Base-by-base conservation (phyloP, 2,888 invertebrate species). In the Ormyrus rosae region DNA sequence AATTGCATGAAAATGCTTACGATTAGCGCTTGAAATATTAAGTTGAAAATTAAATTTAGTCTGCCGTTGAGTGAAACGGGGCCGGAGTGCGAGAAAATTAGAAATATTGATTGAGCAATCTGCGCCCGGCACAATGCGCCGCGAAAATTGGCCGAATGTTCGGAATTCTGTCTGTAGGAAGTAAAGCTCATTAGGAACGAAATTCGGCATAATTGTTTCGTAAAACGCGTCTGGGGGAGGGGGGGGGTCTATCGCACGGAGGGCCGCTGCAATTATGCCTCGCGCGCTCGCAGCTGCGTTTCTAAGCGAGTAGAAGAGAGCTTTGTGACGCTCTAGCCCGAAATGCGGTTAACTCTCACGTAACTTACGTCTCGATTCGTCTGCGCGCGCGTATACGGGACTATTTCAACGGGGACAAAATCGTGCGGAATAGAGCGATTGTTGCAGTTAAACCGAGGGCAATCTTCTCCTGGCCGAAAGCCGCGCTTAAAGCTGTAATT, bases 401-500 rank as follows among this genome's bases (percentile, higher is more conserved):
- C 64, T 56, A 65, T 64, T 73, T 64, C 8, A 34, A 55, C 45
- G 56, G 55, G 55, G 46, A 50, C 64, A 74, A 68, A 65, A 79
- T 74, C 68, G 65, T 82, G 72, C 72, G 55, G 55, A 70, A 70
- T 63, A 81, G 79, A 78, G 76, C 82, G 81, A 82, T 82, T 82
- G 82, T 82, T 82, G 82, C 70, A n/a, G 63, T 69, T 69, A 69
- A 82, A 81, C 71, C 73, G 68, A 34, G 75, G 76, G 82, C 80
- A 84, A 84, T 83, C 83, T 81, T 69, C 76, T 34, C 34, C 34
- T 81, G 80, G 78, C 81, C 76, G 65, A 79, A 79, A 80, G 80
- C 68, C 71, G 4, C 79, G 78, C 81, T 83, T 83, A 84, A 85
- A 84, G 84, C 83, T 81, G 82, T 84, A 85, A 84, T 85, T 84